Conservation (phyloP, 2,888 invertebrate species). For the Machimus atricapillus region DNA sequence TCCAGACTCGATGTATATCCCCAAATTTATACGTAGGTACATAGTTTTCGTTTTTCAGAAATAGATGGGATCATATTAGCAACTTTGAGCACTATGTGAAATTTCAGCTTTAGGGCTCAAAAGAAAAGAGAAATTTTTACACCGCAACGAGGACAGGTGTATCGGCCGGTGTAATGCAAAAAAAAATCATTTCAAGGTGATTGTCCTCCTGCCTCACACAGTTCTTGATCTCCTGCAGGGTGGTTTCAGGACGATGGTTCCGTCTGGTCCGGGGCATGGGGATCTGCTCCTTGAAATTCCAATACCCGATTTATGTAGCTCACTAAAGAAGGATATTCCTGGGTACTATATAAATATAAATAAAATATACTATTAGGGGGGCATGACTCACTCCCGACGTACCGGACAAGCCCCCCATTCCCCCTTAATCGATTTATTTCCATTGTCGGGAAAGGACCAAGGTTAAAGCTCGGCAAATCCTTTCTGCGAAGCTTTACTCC, state of each 20-base stretch:
- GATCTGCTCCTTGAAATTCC: background rate
- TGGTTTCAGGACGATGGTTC: background rate
- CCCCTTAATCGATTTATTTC: background rate
- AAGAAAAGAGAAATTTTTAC: background rate
- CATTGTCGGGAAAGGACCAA: background rate
- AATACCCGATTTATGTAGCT: background rate
- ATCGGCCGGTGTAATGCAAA: background rate
- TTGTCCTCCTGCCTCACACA: background rate
- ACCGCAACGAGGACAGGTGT: background rate
- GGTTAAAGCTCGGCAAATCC: background rate
- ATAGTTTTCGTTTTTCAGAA: background rate
- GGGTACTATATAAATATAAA: no score
- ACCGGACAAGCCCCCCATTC: background rate
- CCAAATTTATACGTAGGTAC: background rate
- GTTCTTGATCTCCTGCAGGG: background rate
- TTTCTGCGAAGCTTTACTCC: background rate
- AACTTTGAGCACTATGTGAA: background rate
- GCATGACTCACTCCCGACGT: background rate
- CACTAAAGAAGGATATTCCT: background rate
- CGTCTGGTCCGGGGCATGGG: background rate
- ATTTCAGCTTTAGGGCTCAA: background rate
- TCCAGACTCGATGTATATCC: background rate
- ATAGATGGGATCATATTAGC: background rate
- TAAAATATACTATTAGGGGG: background rate
- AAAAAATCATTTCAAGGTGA: background rate